Evolutionary conservation across 1,140 invertebrate species (phyloP).

Genomic region (Glossosoma conforme): DNA sequence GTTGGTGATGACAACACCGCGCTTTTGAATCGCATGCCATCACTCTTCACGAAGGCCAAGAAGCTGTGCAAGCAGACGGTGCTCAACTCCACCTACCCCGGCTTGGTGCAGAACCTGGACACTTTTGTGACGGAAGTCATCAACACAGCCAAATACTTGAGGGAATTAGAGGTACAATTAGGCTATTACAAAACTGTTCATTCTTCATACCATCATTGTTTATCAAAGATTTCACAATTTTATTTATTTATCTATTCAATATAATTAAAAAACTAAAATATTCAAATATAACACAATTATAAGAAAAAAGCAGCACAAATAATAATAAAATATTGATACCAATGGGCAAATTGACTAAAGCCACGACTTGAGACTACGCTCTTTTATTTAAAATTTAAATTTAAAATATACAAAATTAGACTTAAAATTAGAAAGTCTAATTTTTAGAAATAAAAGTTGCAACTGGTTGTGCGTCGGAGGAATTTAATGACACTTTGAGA

Average conservation of each 20-base stretch:
- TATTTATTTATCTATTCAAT: not conserved
- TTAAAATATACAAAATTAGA: too few relatives aligned
- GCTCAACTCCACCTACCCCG: slow-evolving; percentile 50
- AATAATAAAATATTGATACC: too few relatives aligned
- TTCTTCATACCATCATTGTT: not conserved
- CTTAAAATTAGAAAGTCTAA: too few relatives aligned
- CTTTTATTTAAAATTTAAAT: too few relatives aligned
- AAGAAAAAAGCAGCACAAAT: too few relatives aligned
- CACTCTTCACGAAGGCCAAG: slow-evolving; percentile 53
- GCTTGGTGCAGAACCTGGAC: slow-evolving; percentile 57
- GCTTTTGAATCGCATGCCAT: slow-evolving; percentile 38
- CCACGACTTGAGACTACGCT: too few relatives aligned
- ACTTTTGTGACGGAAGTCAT: slow-evolving; percentile 60
- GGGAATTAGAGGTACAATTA: slow-evolving; percentile 56
- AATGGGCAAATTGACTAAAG: too few relatives aligned
- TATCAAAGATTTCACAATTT: not conserved
- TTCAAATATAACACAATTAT: too few relatives aligned
- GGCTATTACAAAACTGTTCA: not conserved
- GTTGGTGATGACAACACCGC: slow-evolving; percentile 32
- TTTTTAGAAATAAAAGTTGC: too few relatives aligned
- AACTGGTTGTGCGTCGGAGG: too few relatives aligned
- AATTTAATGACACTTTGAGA: too few relatives aligned
- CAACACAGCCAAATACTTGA: slow-evolving; percentile 58
- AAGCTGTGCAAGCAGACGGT: slow-evolving; percentile 60
- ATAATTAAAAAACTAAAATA: not conserved